These are phyloP conservation scores for Slavum lentiscoides DNA, from an alignment of 2,888 invertebrate species.

Conservation along the genomic window DNA sequence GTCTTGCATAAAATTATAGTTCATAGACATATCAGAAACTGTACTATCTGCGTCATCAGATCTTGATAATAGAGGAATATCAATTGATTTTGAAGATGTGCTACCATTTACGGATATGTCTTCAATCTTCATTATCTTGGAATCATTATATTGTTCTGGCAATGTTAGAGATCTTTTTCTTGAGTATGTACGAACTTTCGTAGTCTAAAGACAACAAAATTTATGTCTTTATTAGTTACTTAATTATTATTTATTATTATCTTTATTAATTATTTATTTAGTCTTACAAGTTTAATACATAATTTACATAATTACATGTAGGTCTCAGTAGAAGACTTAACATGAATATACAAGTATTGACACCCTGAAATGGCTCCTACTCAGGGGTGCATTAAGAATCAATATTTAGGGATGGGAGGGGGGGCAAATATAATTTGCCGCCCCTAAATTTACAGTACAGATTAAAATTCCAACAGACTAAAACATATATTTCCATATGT, in stretches of 20 bases:
- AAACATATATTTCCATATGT: no score
- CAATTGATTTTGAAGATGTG: conserved; percentile 33
- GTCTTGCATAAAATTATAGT: conserved; percentile 1
- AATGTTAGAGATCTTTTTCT: conserved; percentile 37
- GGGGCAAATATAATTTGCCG: no score
- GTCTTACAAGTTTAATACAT: background rate
- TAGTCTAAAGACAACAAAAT: conserved; percentile 9
- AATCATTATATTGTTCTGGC: conserved; percentile 9
- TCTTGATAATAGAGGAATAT: conserved; percentile 25
- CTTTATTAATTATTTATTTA: no score
- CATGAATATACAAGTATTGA: no score
- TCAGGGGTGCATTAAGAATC: no score
- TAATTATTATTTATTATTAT: no score
- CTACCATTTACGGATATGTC: background rate
- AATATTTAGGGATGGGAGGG: no score
- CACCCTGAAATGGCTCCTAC: no score
- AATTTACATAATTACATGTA: no score
- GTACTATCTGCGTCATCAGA: conserved; percentile 45
- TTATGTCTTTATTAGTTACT: background rate
- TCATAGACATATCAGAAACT: conserved; percentile 36
- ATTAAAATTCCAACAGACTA: no score
- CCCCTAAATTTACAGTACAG: no score
- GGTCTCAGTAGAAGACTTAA: no score
- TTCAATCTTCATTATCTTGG: conserved; percentile 41
- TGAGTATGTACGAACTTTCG: conserved; percentile 36